Conservation (phyloP, 2,113 vertebrate genomes). For the Octodon degus region DNA sequence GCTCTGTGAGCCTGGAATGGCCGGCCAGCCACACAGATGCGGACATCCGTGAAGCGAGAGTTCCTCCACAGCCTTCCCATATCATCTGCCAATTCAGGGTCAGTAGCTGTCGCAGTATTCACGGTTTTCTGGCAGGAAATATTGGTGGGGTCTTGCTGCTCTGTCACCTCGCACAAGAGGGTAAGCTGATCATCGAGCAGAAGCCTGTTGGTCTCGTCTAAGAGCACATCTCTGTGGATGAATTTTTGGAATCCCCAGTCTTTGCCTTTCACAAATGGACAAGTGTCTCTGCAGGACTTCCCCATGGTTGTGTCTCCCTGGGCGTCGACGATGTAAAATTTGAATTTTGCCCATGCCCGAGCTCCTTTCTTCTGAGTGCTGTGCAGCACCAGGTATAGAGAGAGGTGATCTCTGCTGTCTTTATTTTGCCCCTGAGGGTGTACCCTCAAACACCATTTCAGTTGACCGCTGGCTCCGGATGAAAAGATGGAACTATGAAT, state of each 20-base stretch:
- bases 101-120: slow-evolving; percentile 96
- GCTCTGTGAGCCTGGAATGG: slow-evolving; percentile 96
- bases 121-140: slow-evolving; percentile 98
- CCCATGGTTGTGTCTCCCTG: neutral
- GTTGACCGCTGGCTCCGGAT: slow-evolving; percentile 97
- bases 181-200: slow-evolving; percentile 94
- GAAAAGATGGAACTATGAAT: slow-evolving; percentile 99
- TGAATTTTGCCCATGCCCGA: neutral
- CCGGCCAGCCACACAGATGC: slow-evolving; percentile 94
- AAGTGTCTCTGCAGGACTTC: fast-evolving
- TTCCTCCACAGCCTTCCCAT: slow-evolving; percentile 97
- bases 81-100: slow-evolving; percentile 96
- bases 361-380: slow-evolving; percentile 92
- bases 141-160: slow-evolving; percentile 96
- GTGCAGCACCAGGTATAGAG: slow-evolving; percentile 93
- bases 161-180: slow-evolving; percentile 97
- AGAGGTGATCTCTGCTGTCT: slow-evolving; percentile 95
- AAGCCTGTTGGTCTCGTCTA: slow-evolving; percentile 93
- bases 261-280: slow-evolving; percentile 84
- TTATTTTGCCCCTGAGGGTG: slow-evolving; percentile 95
- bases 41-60: slow-evolving; percentile 96
- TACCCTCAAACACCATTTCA: slow-evolving; percentile 96
- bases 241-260: slow-evolving; percentile 97
- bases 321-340: neutral
- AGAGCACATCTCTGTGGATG: slow-evolving; percentile 92